Percentiles rank a stretch among this genome's conserved stretches.
phyloP scores from a whole-genome alignment of 2,113 vertebrate species.

The Numenius arquata region DNA sequence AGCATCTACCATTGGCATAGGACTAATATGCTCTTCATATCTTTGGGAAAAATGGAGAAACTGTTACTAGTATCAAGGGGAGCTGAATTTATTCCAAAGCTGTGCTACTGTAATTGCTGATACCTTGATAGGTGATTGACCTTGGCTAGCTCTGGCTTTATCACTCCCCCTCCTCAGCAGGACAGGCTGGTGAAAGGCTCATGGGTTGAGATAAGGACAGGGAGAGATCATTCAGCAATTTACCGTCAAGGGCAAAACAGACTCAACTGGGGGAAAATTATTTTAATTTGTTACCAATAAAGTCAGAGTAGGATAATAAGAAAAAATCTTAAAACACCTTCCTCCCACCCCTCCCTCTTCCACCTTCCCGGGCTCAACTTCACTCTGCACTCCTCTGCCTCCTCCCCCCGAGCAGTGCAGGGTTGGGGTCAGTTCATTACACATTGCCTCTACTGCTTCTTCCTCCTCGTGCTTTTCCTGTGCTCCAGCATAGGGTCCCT shows the following conservation, averaged over 20 bases:
- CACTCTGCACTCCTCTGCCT: neutral
- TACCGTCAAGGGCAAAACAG: neutral
- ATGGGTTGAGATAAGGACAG: neutral
- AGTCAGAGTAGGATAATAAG: neutral
- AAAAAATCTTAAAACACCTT: neutral
- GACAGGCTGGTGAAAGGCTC: neutral
- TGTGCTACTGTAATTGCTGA: neutral
- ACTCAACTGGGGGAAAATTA: neutral
- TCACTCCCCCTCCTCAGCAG: neutral
- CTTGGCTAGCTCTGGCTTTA: accelerated
- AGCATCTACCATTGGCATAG: neutral
- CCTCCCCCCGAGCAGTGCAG: accelerated
- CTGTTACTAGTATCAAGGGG: neutral
- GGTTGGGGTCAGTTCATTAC: neutral
- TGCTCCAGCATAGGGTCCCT: neutral
- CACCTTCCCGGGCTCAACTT: neutral
- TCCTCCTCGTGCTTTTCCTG: neutral
- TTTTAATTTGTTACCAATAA: neutral
- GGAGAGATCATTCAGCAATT: neutral
- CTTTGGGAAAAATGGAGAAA: neutral
- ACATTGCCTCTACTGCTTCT: neutral
- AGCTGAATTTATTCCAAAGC: neutral
- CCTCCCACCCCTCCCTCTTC: neutral
- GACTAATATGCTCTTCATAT: neutral
- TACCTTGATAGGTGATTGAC: neutral